Conservation (phyloP, 2,888 invertebrate species). For the Odontocerum albicorne region DNA sequence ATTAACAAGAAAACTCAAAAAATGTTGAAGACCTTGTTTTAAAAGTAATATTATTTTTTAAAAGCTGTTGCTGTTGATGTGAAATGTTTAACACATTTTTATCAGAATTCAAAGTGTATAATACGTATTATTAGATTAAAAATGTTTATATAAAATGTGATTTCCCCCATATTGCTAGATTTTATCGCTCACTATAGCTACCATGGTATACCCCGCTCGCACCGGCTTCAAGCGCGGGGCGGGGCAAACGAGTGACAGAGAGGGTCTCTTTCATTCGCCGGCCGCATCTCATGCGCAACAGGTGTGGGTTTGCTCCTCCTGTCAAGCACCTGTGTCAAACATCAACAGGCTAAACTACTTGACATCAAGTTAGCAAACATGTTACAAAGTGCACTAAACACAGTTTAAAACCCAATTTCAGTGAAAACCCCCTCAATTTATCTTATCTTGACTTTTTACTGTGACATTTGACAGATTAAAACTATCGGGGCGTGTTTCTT, state of each 20-base stretch:
- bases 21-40: no score
- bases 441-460: slow-evolving; percentile 16
- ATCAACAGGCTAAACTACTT: slow-evolving; percentile 20
- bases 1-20: no score
- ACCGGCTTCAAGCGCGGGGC: slow-evolving; percentile 10
- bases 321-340: slow-evolving; percentile 22
- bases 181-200: no score
- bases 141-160: no score
- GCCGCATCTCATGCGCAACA: slow-evolving; percentile 29
- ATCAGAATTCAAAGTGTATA: no score
- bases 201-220: no score
- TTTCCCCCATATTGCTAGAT: no score
- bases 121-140: no score
- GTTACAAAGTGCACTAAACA: slow-evolving; percentile 20
- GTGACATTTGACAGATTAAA: slow-evolving; percentile 28
- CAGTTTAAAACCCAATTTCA: slow-evolving; percentile 8
- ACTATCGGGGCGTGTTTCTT: slow-evolving; percentile 21
- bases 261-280: slow-evolving; percentile 25
- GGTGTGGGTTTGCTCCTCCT: slow-evolving; percentile 24
- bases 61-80: no score
- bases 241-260: slow-evolving; percentile 24
- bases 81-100: no score
- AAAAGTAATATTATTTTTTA: no score
- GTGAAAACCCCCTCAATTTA: slow-evolving; percentile 14
- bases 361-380: slow-evolving; percentile 17